Percentiles rank a stretch among this genome's conserved stretches.
Evolutionary conservation across 2,888 invertebrate species (phyloP).

Genomic region (Eurytoma adleriae): DNA sequence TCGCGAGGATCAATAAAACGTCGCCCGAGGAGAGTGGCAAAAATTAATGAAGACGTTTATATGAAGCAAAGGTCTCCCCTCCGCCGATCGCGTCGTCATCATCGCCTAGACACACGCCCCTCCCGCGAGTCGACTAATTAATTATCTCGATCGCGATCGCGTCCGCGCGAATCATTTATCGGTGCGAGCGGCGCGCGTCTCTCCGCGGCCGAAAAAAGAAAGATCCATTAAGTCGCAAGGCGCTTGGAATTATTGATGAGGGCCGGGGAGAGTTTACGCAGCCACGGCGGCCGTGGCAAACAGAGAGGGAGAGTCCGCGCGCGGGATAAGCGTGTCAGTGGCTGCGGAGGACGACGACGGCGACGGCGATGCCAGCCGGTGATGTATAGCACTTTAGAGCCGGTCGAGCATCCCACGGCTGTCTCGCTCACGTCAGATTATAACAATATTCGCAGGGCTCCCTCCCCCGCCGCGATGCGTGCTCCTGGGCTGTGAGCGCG

Average conservation of each 20-base stretch:
- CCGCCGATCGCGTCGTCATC: background rate
- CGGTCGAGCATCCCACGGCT: constrained; percentile 60
- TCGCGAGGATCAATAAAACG: constrained; percentile 10
- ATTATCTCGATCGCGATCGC: background rate
- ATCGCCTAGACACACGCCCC: background rate
- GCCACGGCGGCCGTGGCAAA: background rate
- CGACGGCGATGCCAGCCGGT: constrained; percentile 58
- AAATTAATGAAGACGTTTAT: constrained; percentile 16
- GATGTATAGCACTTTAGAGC: constrained; percentile 61
- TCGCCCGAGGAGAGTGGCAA: background rate
- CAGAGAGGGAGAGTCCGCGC: background rate
- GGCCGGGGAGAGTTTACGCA: background rate
- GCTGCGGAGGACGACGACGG: constrained; percentile 47
- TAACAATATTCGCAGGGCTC: constrained; percentile 58
- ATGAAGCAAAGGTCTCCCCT: constrained; percentile 1
- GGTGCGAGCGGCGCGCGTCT: too few relatives aligned
- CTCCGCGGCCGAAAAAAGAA: background rate
- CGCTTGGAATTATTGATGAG: background rate
- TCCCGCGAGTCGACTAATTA: background rate
- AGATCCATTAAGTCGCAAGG: constrained; percentile 5
- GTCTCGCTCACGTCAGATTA: constrained; percentile 64
- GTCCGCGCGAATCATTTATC: constrained; percentile 2
- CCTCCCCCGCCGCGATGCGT: constrained; percentile 11
- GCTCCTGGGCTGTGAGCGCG: background rate
- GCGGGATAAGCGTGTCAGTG: constrained; percentile 27